These are phyloP conservation scores for Chloroclysta siterata DNA, from an alignment of 2,888 invertebrate species.

Conservation along the genomic window DNA sequence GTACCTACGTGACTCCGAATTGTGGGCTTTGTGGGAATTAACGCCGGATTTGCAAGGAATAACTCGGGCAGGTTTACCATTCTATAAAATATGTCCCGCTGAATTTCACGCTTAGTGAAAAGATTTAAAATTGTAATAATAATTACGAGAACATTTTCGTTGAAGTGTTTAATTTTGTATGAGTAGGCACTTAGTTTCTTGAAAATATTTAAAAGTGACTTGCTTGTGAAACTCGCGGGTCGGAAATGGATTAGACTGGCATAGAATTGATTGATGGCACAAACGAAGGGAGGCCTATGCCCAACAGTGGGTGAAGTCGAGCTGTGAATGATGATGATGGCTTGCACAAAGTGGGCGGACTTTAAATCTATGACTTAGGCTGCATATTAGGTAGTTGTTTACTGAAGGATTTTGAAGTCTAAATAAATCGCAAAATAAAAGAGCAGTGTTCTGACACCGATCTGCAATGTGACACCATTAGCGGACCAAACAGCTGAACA, in stretches of 20 bases:
- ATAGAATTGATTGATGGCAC: too few relatives aligned
- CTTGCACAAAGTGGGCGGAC: background rate
- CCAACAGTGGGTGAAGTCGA: too few relatives aligned
- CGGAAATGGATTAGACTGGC: too few relatives aligned
- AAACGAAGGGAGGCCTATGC: too few relatives aligned
- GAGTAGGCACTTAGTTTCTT: background rate
- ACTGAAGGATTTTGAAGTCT: slow-evolving; percentile 50
- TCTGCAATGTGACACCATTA: slow-evolving; percentile 82
- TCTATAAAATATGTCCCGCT: slow-evolving; percentile 37
- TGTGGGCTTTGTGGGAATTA: slow-evolving; percentile 74
- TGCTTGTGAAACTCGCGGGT: too few relatives aligned
- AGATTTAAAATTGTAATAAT: slow-evolving; percentile 4
- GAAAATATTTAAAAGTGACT: background rate
- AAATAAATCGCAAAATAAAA: slow-evolving; percentile 57
- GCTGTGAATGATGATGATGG: too few relatives aligned
- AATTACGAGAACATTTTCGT: slow-evolving; percentile 3
- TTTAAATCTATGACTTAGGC: background rate
- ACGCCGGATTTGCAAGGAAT: slow-evolving; percentile 70
- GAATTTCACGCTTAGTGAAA: slow-evolving; percentile 26
- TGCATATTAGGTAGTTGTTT: too few relatives aligned
- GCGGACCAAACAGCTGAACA: slow-evolving; percentile 64
- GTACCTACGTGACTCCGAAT: slow-evolving; percentile 68
- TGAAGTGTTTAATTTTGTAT: background rate
- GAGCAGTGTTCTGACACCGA: slow-evolving; percentile 62
- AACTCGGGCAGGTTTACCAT: slow-evolving; percentile 52